Percentiles rank a stretch among this genome's conserved stretches.
Evolutionary conservation across 2,888 invertebrate species (phyloP).

Genomic region (Orthosia gothica): DNA sequence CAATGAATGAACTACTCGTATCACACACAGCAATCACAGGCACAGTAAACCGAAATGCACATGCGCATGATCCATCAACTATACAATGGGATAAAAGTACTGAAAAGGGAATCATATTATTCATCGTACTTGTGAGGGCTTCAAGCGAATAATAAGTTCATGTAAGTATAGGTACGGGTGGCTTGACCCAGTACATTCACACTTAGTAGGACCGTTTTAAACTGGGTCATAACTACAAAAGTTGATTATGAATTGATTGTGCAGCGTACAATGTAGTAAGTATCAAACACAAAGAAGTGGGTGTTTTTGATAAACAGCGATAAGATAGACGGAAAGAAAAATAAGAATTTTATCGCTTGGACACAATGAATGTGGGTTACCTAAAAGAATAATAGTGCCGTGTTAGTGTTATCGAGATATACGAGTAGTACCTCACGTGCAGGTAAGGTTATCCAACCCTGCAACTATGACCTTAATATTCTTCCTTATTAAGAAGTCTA

Average conservation of each 20-base stretch:
- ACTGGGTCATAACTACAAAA: conserved; percentile 26
- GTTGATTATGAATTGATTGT: conserved; percentile 27
- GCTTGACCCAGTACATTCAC: background rate
- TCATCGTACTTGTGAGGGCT: background rate
- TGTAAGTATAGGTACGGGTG: background rate
- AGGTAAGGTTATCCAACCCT: background rate
- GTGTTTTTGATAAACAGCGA: conserved; percentile 34
- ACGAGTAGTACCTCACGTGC: background rate
- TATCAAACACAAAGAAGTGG: conserved; percentile 27
- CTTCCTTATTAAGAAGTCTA: background rate
- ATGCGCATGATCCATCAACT: no score
- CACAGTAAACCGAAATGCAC: no score
- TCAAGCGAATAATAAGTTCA: background rate
- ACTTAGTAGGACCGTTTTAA: background rate
- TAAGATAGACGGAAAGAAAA: conserved; percentile 49
- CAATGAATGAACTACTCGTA: no score
- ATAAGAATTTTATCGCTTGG: conserved; percentile 13
- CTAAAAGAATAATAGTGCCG: background rate
- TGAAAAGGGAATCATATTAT: background rate
- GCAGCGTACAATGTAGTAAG: background rate
- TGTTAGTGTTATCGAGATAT: background rate
- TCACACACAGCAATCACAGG: no score
- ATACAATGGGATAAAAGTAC: background rate
- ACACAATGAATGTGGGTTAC: background rate
- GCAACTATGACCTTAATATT: background rate